A percentile compares a stretch with the other conserved stretches of the same genome.
These are phyloP conservation scores for Hemiscyllium ocellatum DNA, from an alignment of 2,113 vertebrate species.

Conservation along the genomic window DNA sequence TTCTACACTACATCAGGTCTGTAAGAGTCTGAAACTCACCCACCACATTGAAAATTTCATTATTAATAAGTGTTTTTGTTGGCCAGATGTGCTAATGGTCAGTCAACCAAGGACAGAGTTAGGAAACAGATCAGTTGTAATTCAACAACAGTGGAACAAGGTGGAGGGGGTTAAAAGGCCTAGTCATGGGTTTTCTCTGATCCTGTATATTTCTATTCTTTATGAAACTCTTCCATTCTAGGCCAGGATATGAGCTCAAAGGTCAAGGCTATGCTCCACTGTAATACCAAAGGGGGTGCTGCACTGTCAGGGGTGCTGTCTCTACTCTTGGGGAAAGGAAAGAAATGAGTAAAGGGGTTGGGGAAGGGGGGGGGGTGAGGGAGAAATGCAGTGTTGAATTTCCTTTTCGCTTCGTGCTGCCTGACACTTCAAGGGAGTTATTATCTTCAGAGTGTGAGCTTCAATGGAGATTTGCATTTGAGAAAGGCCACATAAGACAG, in stretches of 20 bases:
- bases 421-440: background rate
- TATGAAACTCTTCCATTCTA: background rate
- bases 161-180: background rate
- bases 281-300: no score
- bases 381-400: no score
- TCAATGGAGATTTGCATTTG: constrained; percentile 26
- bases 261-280: background rate
- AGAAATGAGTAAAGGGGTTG: no score
- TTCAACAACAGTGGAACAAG: no score
- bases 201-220: background rate
- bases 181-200: background rate
- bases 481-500: constrained; percentile 20
- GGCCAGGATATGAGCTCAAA: background rate
- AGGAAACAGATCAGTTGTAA: no score
- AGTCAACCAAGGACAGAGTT: background rate
- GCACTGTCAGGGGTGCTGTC: background rate
- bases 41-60: background rate
- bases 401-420: no score
- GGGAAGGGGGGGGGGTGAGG: no score
- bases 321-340: no score
- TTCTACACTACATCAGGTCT: no score
- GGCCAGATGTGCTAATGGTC: background rate
- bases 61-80: background rate
- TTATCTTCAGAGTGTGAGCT: background rate
- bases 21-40: background rate